Conservation (phyloP, 2,113 vertebrate species). For the Brachyhypopomus gauderio region DNA sequence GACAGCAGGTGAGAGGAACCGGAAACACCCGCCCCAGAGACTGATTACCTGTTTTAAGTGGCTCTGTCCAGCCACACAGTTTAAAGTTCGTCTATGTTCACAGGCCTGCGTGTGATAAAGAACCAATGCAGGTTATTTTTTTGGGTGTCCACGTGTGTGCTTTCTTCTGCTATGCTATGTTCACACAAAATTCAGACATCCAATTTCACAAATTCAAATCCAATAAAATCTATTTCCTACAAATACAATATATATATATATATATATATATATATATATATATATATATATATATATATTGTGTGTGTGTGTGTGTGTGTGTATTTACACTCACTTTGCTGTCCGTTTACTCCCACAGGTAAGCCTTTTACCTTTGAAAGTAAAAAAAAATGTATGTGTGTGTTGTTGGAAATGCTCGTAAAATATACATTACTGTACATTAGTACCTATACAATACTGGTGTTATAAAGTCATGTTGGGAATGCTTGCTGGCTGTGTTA, state of each 20-base stretch:
- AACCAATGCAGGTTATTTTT: not conserved
- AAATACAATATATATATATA: not conserved
- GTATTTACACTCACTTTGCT: constrained; percentile 65
- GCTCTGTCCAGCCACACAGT: not conserved
- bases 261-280: not conserved
- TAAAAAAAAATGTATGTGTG: constrained; percentile 31
- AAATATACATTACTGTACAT: no score
- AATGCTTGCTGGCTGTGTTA: no score
- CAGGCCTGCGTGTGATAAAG: constrained; percentile 26
- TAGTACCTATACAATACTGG: no score
- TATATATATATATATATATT: not conserved
- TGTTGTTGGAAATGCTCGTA: no score
- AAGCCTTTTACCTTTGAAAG: constrained; percentile 76
- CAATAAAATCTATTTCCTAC: no score
- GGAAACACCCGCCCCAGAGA: not conserved
- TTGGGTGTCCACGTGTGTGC: not conserved
- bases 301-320: not conserved
- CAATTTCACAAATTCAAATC: no score
- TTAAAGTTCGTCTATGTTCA: constrained; percentile 45
- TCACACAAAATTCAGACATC: no score
- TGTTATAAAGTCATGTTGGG: no score
- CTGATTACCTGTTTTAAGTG: constrained; percentile 17
- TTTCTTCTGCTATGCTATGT: not conserved
- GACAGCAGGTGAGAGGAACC: not conserved
- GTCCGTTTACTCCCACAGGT: constrained; percentile 75